Percentiles rank a stretch among this genome's conserved stretches.
Conservation (phyloP, 2,797 vertebrate species). For the Danio albolineatus region DNA sequence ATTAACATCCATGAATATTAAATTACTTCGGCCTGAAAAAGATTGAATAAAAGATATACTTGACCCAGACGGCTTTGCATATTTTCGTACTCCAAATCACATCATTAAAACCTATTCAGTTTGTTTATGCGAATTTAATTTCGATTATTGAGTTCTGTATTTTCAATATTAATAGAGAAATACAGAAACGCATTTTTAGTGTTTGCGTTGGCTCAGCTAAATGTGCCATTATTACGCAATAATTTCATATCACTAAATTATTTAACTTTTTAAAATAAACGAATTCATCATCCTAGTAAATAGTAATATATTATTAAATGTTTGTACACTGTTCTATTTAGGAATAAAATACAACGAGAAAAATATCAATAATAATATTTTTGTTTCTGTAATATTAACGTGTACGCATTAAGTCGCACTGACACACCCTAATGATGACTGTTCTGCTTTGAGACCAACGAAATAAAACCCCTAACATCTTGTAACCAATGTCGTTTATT, state of each 20-base stretch:
- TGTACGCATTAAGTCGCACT: not conserved
- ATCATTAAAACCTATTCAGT: conserved; percentile 65
- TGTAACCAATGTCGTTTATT: conserved; percentile 47
- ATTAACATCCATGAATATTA: conserved; percentile 94
- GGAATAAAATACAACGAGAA: not conserved
- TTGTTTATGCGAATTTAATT: conserved; percentile 54
- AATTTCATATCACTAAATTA: no score
- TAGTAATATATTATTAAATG: not conserved
- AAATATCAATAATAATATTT: no score
- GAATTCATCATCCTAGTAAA: not conserved
- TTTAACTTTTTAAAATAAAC: not conserved
- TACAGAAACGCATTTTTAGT: not conserved
- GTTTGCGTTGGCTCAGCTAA: not conserved
- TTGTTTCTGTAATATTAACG: not conserved
- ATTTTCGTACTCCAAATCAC: conserved; percentile 58
- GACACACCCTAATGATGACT: not conserved
- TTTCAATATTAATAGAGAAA: not conserved
- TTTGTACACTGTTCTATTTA: not conserved
- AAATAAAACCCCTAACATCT: conserved; percentile 16
- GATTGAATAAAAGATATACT: conserved; percentile 64
- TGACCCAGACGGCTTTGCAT: conserved; percentile 66
- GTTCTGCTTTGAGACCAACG: not conserved
- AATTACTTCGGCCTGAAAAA: conserved; percentile 74
- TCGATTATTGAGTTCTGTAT: conserved; percentile 32
- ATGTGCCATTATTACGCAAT: not conserved